phyloP scores from a whole-genome alignment of 1,140 invertebrate genomes.

The Drosophila kohkoa region DNA sequence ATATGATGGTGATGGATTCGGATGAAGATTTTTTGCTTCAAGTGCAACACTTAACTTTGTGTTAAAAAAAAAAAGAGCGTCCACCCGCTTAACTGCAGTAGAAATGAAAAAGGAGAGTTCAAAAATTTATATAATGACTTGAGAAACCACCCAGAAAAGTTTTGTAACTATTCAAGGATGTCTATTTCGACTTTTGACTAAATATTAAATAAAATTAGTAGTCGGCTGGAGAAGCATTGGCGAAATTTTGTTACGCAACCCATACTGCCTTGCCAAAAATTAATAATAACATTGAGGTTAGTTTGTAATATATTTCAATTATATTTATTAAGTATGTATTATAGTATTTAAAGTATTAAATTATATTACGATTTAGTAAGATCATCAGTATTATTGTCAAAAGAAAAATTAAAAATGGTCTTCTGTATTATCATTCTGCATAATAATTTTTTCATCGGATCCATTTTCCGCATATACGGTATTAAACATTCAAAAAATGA shows the following conservation, averaged over 20 bases:
- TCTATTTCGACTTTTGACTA: conserved; percentile 18
- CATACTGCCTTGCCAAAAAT: conserved; percentile 17
- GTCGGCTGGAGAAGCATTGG: not conserved
- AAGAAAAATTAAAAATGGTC: conserved; percentile 9
- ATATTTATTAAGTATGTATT: not conserved
- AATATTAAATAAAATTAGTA: conserved; percentile 7
- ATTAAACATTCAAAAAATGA: not conserved
- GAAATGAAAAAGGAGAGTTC: no score
- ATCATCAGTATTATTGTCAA: not conserved
- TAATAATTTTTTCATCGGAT: conserved; percentile 12
- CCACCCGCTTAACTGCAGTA: not conserved
- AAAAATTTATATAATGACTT: conserved; percentile 1
- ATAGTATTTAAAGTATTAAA: not conserved
- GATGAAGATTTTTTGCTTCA: no score
- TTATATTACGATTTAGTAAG: not conserved
- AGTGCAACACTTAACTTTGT: conserved; percentile 2
- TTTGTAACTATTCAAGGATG: conserved; percentile 25
- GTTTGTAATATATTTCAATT: conserved; percentile 1
- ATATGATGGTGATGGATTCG: not conserved
- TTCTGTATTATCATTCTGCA: conserved; percentile 5
- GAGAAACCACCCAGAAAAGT: not conserved
- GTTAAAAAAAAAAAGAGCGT: conserved; percentile 8
- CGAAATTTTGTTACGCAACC: conserved; percentile 10
- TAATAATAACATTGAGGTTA: conserved; percentile 19
- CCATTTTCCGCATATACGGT: conserved; percentile 14